Percentiles rank a stretch among this genome's conserved stretches.
phyloP scores from a whole-genome alignment of 2,797 vertebrate species.

The Chloroceryle inda region DNA sequence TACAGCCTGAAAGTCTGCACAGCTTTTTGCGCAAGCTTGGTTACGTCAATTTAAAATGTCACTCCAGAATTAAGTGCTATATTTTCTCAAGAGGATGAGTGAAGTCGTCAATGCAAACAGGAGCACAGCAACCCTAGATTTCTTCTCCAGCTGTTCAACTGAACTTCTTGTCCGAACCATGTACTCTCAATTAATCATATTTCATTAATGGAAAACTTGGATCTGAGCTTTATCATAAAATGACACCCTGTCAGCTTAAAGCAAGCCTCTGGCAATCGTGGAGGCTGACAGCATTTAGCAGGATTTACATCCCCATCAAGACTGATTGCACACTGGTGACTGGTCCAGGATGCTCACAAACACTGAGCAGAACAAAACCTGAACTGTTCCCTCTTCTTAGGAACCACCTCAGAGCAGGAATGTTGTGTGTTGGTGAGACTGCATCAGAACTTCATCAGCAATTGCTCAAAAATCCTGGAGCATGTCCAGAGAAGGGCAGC shows the following conservation, averaged over 20 bases:
- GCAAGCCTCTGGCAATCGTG: not conserved
- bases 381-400: not conserved
- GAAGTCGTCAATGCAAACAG: not conserved
- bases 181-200: not conserved
- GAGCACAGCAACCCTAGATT: not conserved
- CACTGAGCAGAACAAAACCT: not conserved
- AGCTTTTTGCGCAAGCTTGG: not conserved
- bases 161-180: not conserved
- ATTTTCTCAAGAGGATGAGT: not conserved
- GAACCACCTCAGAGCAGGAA: not conserved
- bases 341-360: not conserved
- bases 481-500: too few relatives aligned
- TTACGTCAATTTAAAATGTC: not conserved
- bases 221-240: not conserved
- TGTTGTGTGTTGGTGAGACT: rapidly evolving
- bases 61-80: not conserved
- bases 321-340: not conserved
- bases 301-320: not conserved
- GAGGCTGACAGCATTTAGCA: rapidly evolving
- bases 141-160: not conserved
- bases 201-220: not conserved
- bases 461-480: not conserved
- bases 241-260: not conserved
- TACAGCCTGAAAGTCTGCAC: not conserved
- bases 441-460: not conserved